Conservation (phyloP, 2,113 vertebrate species). For the Dipodomys spectabilis region DNA sequence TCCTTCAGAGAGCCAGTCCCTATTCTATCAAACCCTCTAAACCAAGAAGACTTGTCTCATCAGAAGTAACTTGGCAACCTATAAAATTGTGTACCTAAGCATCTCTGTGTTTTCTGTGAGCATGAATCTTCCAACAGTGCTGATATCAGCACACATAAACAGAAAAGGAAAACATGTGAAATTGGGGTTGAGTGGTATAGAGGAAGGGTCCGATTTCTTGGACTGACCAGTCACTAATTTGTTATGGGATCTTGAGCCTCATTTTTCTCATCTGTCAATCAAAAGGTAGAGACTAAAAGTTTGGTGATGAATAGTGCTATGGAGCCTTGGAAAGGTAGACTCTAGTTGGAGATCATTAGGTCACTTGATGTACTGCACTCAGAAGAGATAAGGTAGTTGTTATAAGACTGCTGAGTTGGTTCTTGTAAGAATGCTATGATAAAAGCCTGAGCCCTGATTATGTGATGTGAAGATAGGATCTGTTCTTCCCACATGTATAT, state of each 20-base stretch:
- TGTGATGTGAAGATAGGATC: too few species aligned
- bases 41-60: background rate
- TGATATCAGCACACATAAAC: constrained; percentile 27
- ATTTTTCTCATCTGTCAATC: constrained; percentile 5
- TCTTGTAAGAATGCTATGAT: too few species aligned
- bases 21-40: background rate
- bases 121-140: background rate
- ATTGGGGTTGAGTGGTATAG: background rate
- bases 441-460: too few species aligned
- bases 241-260: background rate
- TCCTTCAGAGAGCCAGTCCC: constrained; percentile 16
- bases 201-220: background rate
- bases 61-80: constrained; percentile 13
- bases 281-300: background rate
- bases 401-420: too few species aligned
- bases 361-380: too few species aligned
- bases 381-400: too few species aligned
- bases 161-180: background rate
- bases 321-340: too few species aligned
- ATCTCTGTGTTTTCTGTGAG: constrained; percentile 8
- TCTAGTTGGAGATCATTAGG: too few species aligned
- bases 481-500: too few species aligned
- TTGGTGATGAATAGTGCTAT: background rate
- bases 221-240: background rate
- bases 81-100: background rate